Evolutionary conservation across 1,140 invertebrate genomes (phyloP).

Genomic region (roundworm (Caenorhabditis elegans)): DNA sequence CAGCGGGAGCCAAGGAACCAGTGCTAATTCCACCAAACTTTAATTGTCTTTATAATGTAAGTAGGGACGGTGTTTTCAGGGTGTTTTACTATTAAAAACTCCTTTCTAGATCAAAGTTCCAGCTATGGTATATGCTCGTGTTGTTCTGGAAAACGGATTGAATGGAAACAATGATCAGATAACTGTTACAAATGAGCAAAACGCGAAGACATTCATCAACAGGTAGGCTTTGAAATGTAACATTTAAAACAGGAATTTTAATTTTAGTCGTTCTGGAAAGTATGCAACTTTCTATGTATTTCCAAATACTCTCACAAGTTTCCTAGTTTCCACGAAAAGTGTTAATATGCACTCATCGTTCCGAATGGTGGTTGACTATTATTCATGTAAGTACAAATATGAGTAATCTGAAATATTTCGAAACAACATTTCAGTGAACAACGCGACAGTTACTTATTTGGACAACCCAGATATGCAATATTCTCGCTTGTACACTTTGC

Average conservation of each 20-base stretch:
- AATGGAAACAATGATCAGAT: background rate
- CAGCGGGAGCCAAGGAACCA: background rate
- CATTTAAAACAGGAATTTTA: too few relatives aligned
- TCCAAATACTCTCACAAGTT: background rate
- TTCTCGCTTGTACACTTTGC: background rate
- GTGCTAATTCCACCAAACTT: background rate
- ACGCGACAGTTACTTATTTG: background rate
- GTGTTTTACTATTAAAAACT: too few relatives aligned
- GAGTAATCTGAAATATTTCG: background rate
- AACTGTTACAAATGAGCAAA: background rate
- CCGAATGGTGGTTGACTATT: background rate
- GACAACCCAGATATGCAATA: background rate
- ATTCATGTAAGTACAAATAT: background rate
- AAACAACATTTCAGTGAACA: background rate
- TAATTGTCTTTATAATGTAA: background rate
- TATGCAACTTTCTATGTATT: background rate
- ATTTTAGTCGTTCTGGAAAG: background rate
- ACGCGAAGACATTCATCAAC: background rate
- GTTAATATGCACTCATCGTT: background rate
- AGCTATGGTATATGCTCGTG: background rate
- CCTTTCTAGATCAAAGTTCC: background rate
- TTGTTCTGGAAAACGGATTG: background rate
- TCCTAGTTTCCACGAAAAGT: background rate
- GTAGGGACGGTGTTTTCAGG: background rate
- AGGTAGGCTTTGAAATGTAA: too few relatives aligned